Evolutionary conservation across 2,113 vertebrate species (phyloP).

Genomic region (Thamnaconus septentrionalis): DNA sequence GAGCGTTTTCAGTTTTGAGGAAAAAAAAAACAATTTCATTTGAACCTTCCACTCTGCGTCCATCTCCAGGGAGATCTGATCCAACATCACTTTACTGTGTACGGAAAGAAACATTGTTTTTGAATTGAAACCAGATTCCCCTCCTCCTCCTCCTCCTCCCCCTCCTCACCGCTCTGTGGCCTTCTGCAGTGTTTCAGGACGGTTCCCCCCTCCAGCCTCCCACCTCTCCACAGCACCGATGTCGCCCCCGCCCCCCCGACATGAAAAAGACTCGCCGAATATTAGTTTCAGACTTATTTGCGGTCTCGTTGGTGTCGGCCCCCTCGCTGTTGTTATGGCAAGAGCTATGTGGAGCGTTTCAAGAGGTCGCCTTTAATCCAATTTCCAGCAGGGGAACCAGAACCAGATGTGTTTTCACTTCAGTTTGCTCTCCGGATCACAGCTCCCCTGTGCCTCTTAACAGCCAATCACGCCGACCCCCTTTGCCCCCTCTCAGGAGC

Average conservation of each 20-base stretch:
- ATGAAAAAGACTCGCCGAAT: constrained; percentile 59
- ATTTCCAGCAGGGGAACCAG: constrained; percentile 56
- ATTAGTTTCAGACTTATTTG: constrained; percentile 73
- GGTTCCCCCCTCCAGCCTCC: background rate
- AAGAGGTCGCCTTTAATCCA: constrained; percentile 68
- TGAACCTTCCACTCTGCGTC: no score
- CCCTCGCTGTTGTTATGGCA: constrained; percentile 66
- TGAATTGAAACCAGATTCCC: no score
- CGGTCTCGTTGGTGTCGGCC: constrained; percentile 68
- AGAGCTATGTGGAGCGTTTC: constrained; percentile 59
- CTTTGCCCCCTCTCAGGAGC: no score
- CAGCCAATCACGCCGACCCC: no score
- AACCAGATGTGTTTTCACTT: constrained; percentile 69
- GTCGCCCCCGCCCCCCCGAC: constrained; percentile 58
- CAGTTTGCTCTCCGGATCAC: constrained; percentile 45
- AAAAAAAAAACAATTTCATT: no score
- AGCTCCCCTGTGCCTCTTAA: constrained; percentile 41
- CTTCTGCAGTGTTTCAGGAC: no score
- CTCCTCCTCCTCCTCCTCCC: no score
- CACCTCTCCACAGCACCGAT: constrained; percentile 34
- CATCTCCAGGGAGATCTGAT: no score
- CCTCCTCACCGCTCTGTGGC: no score
- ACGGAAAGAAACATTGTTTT: no score
- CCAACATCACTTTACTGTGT: no score
- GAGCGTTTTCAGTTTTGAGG: no score